Evolutionary conservation across 2,113 vertebrate species (phyloP), one percentile per base, ranked within the genome.

Genomic region (Indicator indicator): DNA sequence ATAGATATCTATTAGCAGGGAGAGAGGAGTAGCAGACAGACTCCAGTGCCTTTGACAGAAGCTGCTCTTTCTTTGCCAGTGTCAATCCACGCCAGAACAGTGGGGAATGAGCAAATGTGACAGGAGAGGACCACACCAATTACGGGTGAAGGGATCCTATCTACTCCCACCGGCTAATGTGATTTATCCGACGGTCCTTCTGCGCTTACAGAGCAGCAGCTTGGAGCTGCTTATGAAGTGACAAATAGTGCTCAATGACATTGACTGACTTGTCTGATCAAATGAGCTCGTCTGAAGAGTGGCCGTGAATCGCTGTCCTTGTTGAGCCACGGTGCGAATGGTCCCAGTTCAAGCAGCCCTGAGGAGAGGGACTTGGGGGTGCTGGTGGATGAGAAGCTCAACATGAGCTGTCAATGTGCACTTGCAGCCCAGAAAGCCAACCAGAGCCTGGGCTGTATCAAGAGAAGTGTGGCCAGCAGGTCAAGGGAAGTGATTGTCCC

Each of bases 221-320:
- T 97, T 98, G 96, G 94, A 97, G 97, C 97, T 98, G 95, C 97
- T 98, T 98, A 97, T 97, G 97, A 97, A 98, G 98, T 98, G 98
- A 98, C 96, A 97, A 98, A 98, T 97, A 96, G 97, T 89, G 96
- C 96, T 98, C 97, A 86, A 82, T 98, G 99, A 98, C 98, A 98
- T 97, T 98, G 98, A 99, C 98, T 97, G 98, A 98, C 98, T 98
- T 98, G 96, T 96, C 98, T 98, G 98, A 99, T 99, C 98, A 98
- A 98, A 98, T 98, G 97, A 97, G 96, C 98, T 98, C 96, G 96
- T 98, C 98, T 97, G 95, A 98, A 96, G 97, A 97, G 97, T 96
- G 86, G 96, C 97, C 95, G 80, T 85, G 97, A 98, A 98, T 98
- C 36, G 83, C 98, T 95, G 96, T 97, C 94, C 86, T 55, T 12